Evolutionary conservation across 2,113 vertebrate species (phyloP), one percentile per base, ranked within the genome.

Genomic region (Mesoclemmys tuberculata): DNA sequence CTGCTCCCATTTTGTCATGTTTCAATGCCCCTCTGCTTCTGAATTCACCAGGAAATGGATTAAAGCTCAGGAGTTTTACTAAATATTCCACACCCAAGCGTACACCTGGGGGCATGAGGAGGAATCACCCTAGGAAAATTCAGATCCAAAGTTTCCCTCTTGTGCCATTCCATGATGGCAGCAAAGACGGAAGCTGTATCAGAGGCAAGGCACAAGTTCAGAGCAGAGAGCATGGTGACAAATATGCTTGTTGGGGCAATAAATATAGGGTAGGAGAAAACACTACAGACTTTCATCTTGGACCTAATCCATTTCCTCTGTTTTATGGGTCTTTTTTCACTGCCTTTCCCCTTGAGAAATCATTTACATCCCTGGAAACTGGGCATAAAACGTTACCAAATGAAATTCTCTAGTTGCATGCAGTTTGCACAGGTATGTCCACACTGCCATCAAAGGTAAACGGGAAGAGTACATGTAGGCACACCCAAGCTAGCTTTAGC

Each of bases 21-120:
- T 97, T 97, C 96, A 97, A 92, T 96, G 90, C 78, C 10, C 10
- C 54, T 85, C 95, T 68, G 95, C 82, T 95, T 96, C 92, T 1
- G 1, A 90, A 93, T 96, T 84, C 84, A 93, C 61, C 68, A 88
- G 74, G 44, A 92, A 87, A 78, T 41, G 75, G 75, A 87, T 13
- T 95, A 91, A 97, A 96, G 93, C 93, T 96, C 92, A 93, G 61
- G 87, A 95, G 90, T 92, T 96, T 95, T 90, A 41, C 86, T 93
- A 93, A 92, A 68, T 93, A 80, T 96, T 95, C 41, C 1, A 77
- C 82, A 94, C 64, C 10, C 85, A 90, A 13, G n/a, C 54, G 64
- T 90, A 93, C 27, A 74, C 78, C 75, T 21, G 2, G 16, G 8
- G 75, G 22, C 51, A 16, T 14, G 41, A n/a, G 24, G 44, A 9